Evolutionary conservation across 2,113 vertebrate genomes (phyloP).

Genomic region (Micronisus gabar): DNA sequence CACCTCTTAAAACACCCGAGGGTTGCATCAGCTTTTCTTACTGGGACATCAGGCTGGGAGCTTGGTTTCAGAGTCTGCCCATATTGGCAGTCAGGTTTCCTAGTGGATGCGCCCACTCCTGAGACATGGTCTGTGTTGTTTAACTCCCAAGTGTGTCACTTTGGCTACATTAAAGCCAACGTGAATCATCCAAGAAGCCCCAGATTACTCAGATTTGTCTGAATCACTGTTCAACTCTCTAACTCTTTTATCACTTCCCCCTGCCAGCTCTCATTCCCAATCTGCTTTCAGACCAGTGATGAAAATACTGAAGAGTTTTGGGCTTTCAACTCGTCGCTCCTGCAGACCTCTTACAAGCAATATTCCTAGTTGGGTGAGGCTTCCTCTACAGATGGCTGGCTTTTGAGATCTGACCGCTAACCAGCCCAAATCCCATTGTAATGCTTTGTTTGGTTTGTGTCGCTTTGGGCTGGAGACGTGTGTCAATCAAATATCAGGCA

Average conservation of each 20-base stretch:
- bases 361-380: neutral
- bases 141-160: neutral
- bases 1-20: neutral
- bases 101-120: fast-evolving
- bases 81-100: neutral
- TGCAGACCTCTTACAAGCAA: neutral
- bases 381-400: neutral
- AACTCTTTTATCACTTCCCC: neutral
- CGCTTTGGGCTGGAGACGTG: neutral
- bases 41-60: neutral
- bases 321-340: neutral
- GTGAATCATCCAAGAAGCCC: neutral
- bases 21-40: neutral
- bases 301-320: neutral
- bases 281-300: neutral
- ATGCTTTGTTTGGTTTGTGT: neutral
- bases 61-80: neutral
- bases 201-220: neutral
- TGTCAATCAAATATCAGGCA: neutral
- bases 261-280: neutral
- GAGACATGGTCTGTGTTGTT: fast-evolving
- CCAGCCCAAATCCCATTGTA: neutral
- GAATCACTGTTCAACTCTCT: neutral
- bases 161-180: neutral
- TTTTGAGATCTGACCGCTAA: neutral